Conservation (phyloP, 1,140 invertebrate genomes). For the Tetramorium parvispinum region DNA sequence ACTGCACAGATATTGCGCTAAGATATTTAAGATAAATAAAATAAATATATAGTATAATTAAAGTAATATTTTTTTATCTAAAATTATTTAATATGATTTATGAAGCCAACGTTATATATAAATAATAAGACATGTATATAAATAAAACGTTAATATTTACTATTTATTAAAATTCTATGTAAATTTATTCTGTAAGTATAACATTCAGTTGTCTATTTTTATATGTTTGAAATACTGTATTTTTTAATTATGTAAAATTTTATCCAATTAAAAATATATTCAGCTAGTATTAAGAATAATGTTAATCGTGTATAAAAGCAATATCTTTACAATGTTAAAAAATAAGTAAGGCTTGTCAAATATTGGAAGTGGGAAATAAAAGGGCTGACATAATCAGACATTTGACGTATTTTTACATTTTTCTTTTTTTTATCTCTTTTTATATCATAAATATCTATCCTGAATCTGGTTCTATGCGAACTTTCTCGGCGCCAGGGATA, state of each 20-base stretch:
- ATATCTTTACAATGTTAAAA: background rate
- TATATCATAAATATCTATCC: conserved; percentile 65
- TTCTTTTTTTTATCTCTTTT: conserved; percentile 59
- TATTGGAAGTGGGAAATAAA: conserved; percentile 21
- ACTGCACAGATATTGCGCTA: background rate
- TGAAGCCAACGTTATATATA: background rate
- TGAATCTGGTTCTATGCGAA: conserved; percentile 49
- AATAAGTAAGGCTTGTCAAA: background rate
- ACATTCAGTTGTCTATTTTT: conserved; percentile 70
- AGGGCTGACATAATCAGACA: conserved; percentile 4
- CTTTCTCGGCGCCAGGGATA: conserved; percentile 44
- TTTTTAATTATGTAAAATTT: conserved; percentile 67
- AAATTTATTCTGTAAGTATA: conserved; percentile 53
- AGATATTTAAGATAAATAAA: conserved; percentile 16
- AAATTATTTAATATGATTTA: conserved; percentile 20
- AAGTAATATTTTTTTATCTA: background rate
- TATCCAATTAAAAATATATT: conserved; percentile 23
- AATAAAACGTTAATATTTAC: background rate
- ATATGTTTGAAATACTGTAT: conserved; percentile 65
- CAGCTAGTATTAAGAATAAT: background rate
- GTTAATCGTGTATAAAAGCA: background rate
- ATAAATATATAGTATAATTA: background rate
- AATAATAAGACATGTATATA: background rate
- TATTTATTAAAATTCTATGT: background rate
- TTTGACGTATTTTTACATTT: conserved; percentile 58